Evolutionary conservation across 2,888 invertebrate genomes (phyloP), one percentile per base, ranked within the genome.

Genomic region (Xanthia icteritia): DNA sequence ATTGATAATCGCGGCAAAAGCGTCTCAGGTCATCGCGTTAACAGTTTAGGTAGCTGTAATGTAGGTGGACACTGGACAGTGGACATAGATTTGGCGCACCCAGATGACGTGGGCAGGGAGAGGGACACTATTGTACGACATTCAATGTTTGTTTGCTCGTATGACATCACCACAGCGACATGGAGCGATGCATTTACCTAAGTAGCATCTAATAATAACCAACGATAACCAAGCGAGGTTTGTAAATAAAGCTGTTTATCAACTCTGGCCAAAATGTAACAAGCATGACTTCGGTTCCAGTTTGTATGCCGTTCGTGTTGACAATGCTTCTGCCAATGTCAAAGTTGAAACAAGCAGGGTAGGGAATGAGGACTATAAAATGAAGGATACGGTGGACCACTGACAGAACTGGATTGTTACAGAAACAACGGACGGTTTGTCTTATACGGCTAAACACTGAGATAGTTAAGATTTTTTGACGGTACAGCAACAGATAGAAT

Each of bases 141-240:
- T 88, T 90, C 89, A 87, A 90, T 91, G 91, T 81, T 78, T 84
- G 86, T 83, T 84, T 78, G 84, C 70, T 64, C 60, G 73, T 92
- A 90, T 94, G 93, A 93, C 92, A 92, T 94, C 92, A 93, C 81
- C 86, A 78, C 90, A 90, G 90, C 91, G 91, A 91, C 92, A 90
- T 88, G 83, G 72, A 88, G 87, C 89, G 89, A 89, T 94, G 92
- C 94, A 92, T 90, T 91, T 89, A 86, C 86, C 83, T 83, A 87
- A 87, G 87, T 73, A 76, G 84, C 86, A 86, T 86, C 84, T 83
- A 84, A 89, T 91, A 91, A 91, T 91, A 90, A 88, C 90, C 73
- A 77, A 85, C 54, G 71, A 89, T 89, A 88, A 90, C 82, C 88
- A 72, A 85, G 85, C 87, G 77, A 83, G 79, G 79, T 86, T 80